These are phyloP conservation scores for Mastomys natalensis DNA, from an alignment of 2,113 vertebrate genomes.

Conservation along the genomic window DNA sequence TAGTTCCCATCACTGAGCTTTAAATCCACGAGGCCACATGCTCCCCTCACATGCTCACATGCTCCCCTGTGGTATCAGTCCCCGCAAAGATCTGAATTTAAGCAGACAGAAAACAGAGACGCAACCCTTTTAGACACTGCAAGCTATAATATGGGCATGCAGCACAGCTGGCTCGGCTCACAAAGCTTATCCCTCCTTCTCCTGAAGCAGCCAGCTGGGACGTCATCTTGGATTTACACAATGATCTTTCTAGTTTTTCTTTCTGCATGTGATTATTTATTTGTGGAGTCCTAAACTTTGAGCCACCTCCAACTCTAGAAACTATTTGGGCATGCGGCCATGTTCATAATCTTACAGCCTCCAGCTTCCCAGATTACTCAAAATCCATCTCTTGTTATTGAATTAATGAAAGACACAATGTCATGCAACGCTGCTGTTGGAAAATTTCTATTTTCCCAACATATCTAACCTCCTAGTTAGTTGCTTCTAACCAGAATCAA, in stretches of 20 bases:
- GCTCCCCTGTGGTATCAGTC: neutral
- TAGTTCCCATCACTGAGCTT: neutral
- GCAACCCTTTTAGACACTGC: neutral
- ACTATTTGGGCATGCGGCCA: constrained; percentile 23
- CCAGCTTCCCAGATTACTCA: constrained; percentile 26
- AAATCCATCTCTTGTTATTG: constrained; percentile 53
- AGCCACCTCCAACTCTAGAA: constrained; percentile 50
- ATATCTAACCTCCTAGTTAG: constrained; percentile 6
- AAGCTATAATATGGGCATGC: neutral
- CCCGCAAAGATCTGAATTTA: neutral
- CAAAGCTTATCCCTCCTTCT: neutral
- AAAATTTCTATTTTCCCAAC: neutral
- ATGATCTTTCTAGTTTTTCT: constrained; percentile 13
- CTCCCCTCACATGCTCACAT: neutral
- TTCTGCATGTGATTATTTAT: constrained; percentile 45
- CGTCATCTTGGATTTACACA: neutral
- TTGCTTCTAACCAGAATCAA: constrained; percentile 25
- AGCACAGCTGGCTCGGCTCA: neutral
- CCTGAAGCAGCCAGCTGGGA: constrained; percentile 40
- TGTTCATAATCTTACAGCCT: constrained; percentile 42
- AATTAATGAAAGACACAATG: constrained; percentile 51
- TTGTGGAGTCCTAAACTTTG: constrained; percentile 21
- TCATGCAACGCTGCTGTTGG: neutral
- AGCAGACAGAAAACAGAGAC: neutral
- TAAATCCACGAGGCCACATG: neutral